These are phyloP conservation scores for Melanerpes aurifrons DNA, from an alignment of 2,113 vertebrate species.

Conservation along the genomic window DNA sequence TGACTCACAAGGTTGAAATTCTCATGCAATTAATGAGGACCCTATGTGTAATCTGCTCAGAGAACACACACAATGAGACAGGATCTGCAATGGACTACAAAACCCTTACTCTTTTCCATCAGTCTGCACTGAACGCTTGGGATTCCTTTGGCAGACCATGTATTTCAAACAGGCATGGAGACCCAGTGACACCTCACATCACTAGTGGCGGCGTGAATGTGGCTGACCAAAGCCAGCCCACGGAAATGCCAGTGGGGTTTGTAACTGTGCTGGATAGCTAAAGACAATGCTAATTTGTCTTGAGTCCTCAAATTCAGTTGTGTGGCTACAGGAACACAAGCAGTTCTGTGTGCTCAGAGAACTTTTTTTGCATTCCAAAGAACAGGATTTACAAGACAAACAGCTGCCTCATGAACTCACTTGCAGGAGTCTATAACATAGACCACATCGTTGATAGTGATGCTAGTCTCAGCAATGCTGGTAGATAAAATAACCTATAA, in stretches of 20 bases:
- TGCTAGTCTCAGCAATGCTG: conserved; percentile 96
- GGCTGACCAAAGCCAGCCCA: background rate
- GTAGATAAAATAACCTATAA: conserved; percentile 95
- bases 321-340: background rate
- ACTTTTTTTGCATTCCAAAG: background rate
- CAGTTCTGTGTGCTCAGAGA: background rate
- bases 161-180: background rate
- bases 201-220: background rate
- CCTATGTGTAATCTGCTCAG: background rate
- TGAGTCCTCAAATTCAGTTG: background rate
- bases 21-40: background rate
- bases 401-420: conserved; percentile 78
- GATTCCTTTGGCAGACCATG: background rate
- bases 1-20: background rate
- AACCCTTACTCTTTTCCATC: background rate
- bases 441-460: conserved; percentile 97
- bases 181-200: background rate
- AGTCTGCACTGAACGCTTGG: background rate
- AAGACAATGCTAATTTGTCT: conserved; percentile 35
- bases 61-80: background rate
- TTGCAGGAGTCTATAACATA: conserved; percentile 99
- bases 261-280: background rate
- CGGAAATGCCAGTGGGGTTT: background rate
- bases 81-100: background rate
- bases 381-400: background rate